These are phyloP conservation scores for Apteryx mantelli DNA, from an alignment of 2,113 vertebrate species.

Conservation along the genomic window DNA sequence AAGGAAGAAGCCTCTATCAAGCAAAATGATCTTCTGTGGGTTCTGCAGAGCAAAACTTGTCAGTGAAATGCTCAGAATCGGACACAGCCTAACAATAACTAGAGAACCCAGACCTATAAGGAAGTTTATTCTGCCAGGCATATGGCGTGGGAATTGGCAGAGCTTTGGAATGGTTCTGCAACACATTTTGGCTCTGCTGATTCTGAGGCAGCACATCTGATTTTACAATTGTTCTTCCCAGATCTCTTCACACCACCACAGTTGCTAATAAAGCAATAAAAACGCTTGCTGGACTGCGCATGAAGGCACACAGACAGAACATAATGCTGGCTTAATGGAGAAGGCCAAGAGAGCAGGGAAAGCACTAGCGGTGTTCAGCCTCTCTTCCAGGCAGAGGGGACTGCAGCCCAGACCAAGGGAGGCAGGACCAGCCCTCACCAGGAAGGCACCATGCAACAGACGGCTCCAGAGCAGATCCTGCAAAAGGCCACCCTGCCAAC, in stretches of 20 bases:
- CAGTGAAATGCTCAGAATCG: neutral
- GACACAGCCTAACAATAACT: neutral
- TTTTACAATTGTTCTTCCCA: neutral
- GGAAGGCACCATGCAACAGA: fast-evolving
- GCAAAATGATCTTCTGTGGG: neutral
- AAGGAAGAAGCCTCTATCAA: neutral
- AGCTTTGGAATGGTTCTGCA: neutral
- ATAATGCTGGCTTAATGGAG: fast-evolving
- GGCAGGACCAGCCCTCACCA: neutral
- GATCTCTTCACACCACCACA: neutral
- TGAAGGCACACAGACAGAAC: fast-evolving
- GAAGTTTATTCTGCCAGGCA: neutral
- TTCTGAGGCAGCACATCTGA: fast-evolving
- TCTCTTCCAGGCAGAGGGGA: neutral
- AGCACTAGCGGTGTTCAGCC: fast-evolving
- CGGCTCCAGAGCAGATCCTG: neutral
- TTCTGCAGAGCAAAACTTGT: neutral
- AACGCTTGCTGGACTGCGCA: neutral
- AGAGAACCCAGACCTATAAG: neutral
- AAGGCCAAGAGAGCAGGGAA: neutral
- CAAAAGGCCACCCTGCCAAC: fast-evolving
- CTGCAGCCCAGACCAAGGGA: neutral
- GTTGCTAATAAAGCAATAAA: neutral
- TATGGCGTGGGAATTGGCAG: neutral
- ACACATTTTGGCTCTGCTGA: neutral